Conservation (phyloP, 1,140 invertebrate species). For the Apis mellifera region DNA sequence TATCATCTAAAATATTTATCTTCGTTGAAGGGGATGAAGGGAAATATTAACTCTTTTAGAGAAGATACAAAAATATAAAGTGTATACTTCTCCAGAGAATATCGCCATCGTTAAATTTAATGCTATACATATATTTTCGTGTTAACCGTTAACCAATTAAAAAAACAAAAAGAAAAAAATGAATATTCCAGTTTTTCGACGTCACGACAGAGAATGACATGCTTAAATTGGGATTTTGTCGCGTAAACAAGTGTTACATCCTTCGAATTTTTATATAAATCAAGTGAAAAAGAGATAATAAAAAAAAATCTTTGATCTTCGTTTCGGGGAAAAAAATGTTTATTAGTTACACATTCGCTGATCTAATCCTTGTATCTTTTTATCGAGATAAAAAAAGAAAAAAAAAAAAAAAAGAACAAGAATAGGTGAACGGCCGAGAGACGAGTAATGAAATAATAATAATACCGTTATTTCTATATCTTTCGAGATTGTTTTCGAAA, state of each 20-base stretch:
- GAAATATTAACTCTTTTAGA: too few relatives aligned
- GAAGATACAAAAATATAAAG: too few relatives aligned
- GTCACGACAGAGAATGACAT: not conserved
- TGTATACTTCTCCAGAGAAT: too few relatives aligned
- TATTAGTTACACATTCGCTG: not conserved
- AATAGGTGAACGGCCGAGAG: not conserved
- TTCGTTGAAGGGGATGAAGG: too few relatives aligned
- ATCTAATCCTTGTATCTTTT: not conserved
- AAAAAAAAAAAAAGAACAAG: not conserved
- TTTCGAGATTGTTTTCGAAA: not conserved
- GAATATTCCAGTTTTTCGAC: not conserved
- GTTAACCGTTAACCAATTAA: too few relatives aligned
- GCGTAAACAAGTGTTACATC: not conserved
- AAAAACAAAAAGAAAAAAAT: too few relatives aligned
- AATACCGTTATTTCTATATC: conserved; percentile 22
- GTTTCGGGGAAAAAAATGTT: not conserved
- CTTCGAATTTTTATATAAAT: not conserved
- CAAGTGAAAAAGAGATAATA: not conserved
- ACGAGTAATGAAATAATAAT: not conserved
- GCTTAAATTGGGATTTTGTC: not conserved
- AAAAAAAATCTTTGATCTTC: too few relatives aligned
- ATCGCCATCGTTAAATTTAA: too few relatives aligned
- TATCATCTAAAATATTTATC: too few relatives aligned
- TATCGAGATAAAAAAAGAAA: not conserved
- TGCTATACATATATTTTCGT: too few relatives aligned